phyloP scores from a whole-genome alignment of 2,113 vertebrate genomes.

The Furnarius figulus region DNA sequence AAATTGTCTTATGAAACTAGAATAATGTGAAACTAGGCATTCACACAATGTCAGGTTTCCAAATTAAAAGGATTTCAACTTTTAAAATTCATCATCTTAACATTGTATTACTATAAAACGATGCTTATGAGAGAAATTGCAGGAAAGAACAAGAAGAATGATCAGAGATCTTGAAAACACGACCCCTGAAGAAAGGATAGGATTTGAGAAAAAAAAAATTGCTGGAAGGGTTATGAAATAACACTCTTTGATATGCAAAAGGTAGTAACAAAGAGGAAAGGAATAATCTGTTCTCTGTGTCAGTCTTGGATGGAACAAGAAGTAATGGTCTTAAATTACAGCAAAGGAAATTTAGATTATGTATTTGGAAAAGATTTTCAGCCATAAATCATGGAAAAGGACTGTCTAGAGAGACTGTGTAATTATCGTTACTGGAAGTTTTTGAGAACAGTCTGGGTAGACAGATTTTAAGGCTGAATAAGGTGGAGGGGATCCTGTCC shows the following conservation, averaged over 20 bases:
- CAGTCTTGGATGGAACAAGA: constrained; percentile 55
- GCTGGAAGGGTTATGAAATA: constrained; percentile 41
- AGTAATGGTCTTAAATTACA: constrained; percentile 61
- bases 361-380: constrained; percentile 57
- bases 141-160: constrained; percentile 47
- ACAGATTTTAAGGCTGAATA: background rate
- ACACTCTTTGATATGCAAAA: constrained; percentile 57
- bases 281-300: constrained; percentile 58
- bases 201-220: constrained; percentile 39
- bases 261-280: constrained; percentile 25
- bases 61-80: constrained; percentile 34
- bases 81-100: constrained; percentile 38
- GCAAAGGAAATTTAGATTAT: constrained; percentile 57
- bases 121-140: constrained; percentile 25
- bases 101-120: background rate
- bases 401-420: background rate
- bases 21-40: constrained; percentile 7
- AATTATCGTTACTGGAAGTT: constrained; percentile 7
- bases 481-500: background rate
- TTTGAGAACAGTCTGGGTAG: background rate
- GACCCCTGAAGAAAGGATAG: constrained; percentile 35
- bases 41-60: background rate
- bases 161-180: constrained; percentile 31
- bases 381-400: constrained; percentile 44
- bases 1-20: constrained; percentile 2